phyloP scores from a whole-genome alignment of 1,140 invertebrate genomes.

The Drosophila equinoxialis region DNA sequence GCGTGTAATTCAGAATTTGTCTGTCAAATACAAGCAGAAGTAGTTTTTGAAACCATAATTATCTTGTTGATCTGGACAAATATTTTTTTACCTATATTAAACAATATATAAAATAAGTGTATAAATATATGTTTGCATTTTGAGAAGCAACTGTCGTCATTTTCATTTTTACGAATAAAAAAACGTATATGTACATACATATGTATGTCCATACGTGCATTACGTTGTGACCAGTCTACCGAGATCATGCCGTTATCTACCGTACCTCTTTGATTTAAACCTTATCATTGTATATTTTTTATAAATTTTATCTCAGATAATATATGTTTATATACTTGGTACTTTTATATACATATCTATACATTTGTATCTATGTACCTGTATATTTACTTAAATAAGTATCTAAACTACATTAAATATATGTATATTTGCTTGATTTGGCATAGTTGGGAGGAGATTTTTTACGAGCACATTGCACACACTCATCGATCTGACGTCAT shows the following conservation, averaged over 20 bases:
- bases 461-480: slow-evolving; percentile 19
- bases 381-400: background rate
- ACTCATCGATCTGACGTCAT: slow-evolving; percentile 46
- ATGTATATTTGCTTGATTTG: background rate
- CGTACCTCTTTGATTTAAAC: background rate
- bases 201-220: background rate
- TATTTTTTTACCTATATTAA: too few species aligned
- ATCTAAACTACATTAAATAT: background rate
- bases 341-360: background rate
- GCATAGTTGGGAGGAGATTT: slow-evolving; percentile 21
- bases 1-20: background rate
- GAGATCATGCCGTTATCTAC: slow-evolving; percentile 8
- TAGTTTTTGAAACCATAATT: background rate
- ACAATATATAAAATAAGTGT: too few species aligned
- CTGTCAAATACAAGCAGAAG: background rate
- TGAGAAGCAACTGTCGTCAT: background rate
- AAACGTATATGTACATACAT: background rate
- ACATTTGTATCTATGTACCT: background rate
- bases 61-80: background rate
- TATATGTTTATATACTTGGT: too few species aligned
- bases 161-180: background rate
- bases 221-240: background rate
- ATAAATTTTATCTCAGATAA: too few species aligned
- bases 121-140: background rate
- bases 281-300: slow-evolving; percentile 1